These are phyloP conservation scores for pig (Sus scrofa) DNA, from an alignment of 2,113 vertebrate genomes.

Conservation along the genomic window DNA sequence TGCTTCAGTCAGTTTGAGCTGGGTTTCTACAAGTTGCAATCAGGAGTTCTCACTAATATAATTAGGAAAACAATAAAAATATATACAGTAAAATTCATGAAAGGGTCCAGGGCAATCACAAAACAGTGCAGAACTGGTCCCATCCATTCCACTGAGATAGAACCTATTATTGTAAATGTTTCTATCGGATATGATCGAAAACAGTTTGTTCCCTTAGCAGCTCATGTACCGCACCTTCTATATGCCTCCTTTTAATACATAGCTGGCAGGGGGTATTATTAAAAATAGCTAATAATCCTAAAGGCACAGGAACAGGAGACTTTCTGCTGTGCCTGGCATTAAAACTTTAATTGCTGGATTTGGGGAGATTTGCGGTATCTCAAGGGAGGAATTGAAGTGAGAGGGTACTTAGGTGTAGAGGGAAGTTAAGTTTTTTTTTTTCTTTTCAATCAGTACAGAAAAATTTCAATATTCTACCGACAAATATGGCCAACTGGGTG, in stretches of 20 bases:
- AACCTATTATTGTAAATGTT: not conserved
- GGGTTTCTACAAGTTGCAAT: not conserved
- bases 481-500: not conserved
- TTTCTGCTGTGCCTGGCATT: not conserved
- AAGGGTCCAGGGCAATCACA: not conserved
- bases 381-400: not conserved
- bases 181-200: not conserved
- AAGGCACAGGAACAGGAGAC: not conserved
- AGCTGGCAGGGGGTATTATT: constrained; percentile 8
- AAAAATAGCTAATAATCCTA: constrained; percentile 50
- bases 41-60: not conserved
- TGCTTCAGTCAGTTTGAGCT: not conserved
- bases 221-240: not conserved
- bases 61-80: constrained; percentile 35
- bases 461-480: constrained; percentile 40
- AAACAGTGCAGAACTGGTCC: not conserved
- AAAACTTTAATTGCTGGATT: not conserved
- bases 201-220: not conserved
- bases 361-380: constrained; percentile 13
- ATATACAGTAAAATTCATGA: not conserved
- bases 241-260: not conserved
- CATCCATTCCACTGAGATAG: not conserved
- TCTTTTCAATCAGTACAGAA: not conserved
- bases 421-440: constrained; percentile 10
- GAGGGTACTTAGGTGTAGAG: not conserved